Percentiles rank a stretch among this genome's conserved stretches.
phyloP scores from a whole-genome alignment of 2,888 invertebrate genomes.

The Sceliomorpha sp. region DNA sequence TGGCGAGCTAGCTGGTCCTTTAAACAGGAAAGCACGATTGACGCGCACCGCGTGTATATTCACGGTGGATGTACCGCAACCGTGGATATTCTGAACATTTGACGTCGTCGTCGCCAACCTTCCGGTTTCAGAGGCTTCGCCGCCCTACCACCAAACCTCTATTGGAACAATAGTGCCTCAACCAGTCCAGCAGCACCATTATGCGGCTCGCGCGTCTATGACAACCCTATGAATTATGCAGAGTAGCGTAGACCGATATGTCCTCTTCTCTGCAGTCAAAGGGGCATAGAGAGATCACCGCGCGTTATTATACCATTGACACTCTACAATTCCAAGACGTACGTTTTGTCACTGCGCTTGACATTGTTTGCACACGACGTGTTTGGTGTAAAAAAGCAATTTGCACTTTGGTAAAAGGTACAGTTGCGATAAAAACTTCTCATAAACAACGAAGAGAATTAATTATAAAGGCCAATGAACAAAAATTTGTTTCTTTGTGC shows the following conservation, averaged over 20 bases:
- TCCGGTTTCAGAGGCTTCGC: constrained; percentile 67
- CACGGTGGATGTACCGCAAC: constrained; percentile 49
- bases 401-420: no score
- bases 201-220: constrained; percentile 78
- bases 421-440: no score
- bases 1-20: constrained; percentile 8
- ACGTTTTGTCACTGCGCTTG: constrained; percentile 35
- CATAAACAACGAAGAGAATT: no score
- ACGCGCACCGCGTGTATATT: constrained; percentile 33
- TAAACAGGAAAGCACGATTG: constrained; percentile 22
- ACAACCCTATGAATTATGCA: constrained; percentile 79
- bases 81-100: constrained; percentile 64
- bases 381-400: no score
- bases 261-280: constrained; percentile 47
- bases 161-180: constrained; percentile 70
- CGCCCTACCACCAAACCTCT: constrained; percentile 59
- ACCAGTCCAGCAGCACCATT: constrained; percentile 72
- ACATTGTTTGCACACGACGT: constrained; percentile 8
- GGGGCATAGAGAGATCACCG: constrained; percentile 41
- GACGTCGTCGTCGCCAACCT: constrained; percentile 58
- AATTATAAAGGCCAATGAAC: no score
- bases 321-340: constrained; percentile 58
- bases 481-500: no score
- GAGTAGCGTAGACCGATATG: constrained; percentile 77
- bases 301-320: constrained; percentile 66